Evolutionary conservation across 2,797 vertebrate genomes (phyloP).

Genomic region (Cyclopterus lumpus): DNA sequence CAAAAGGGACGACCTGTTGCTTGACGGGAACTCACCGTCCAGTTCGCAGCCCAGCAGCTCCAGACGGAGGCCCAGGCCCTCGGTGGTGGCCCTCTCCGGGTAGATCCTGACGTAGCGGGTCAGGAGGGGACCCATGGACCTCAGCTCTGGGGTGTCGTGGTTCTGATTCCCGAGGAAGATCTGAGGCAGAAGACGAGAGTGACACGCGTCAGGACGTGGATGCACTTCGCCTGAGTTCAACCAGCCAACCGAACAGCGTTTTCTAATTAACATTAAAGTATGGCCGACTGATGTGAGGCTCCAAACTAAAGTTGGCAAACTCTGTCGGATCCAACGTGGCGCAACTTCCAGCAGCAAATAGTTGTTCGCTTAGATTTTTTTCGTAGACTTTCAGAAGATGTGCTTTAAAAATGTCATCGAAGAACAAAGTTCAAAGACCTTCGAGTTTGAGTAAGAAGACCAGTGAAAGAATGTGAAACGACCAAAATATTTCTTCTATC

Average conservation of each 20-base stretch:
- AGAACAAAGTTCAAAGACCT: slow-evolving; percentile 9
- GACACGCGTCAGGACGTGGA: neutral
- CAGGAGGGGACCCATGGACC: slow-evolving; percentile 85
- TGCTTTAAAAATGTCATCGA: slow-evolving; percentile 1
- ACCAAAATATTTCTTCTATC: neutral
- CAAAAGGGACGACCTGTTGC: neutral
- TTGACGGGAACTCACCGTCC: slow-evolving; percentile 82
- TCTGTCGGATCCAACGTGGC: neutral
- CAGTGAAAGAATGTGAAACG: neutral
- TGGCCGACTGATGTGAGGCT: neutral
- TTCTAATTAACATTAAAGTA: neutral
- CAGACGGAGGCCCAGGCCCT: slow-evolving; percentile 90
- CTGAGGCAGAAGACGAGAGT: slow-evolving; percentile 72
- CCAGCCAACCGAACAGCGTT: neutral
- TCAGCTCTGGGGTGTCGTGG: slow-evolving; percentile 95
- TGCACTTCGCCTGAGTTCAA: neutral
- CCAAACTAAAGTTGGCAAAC: neutral
- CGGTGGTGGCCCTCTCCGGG: slow-evolving; percentile 91
- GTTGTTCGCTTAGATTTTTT: neutral
- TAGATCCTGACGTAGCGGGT: slow-evolving; percentile 92
- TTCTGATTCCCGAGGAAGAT: slow-evolving; percentile 95
- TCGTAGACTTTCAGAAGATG: neutral
- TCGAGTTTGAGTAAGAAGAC: neutral
- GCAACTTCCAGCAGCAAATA: neutral
- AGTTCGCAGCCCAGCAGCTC: slow-evolving; percentile 96